Base-by-base conservation (phyloP, 2,113 vertebrate species). In the Prunella himalayana region DNA sequence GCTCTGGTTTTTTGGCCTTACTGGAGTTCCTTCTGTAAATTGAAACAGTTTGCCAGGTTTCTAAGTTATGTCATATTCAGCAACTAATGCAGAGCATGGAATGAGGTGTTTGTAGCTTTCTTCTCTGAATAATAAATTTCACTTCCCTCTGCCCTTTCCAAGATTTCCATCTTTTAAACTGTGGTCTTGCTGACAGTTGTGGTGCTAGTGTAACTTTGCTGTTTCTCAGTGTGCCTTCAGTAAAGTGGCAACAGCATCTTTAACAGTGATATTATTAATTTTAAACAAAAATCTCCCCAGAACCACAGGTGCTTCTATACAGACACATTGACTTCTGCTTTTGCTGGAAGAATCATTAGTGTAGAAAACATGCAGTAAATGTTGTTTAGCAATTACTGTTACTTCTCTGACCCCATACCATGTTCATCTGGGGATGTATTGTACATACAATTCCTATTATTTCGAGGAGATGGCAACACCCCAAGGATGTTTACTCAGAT, bases 401-500 rank as follows among this genome's bases (percentile, higher is more conserved):
- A 60, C 49, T 84, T 56, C 86, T 91, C 82, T 90, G 77, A 81
- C 54, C 23, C 77, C 50, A 68, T 57, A 94, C 77, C 28, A 4
- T 22, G 80, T 83, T 88, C 31, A 60, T 77, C 68, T 76, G 41
- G 68, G 60, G 59, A 57, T 53, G 13, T 81, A 82, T 70, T 88
- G 69, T 93, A 76, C 79, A 77, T 88, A 91, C 61, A 90, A 35
- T 86, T 69, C 41, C 69, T 87, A 88, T 97, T 96, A 57, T 94
- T 86, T 63, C 13, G 2, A 49, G 82, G 51, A 42, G 53, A 94
- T 93, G 92, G 91, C 92, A 96, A 94, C 96, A 85, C 73, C 94
- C 89, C 94, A 88, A 69, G 93, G 94, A 92, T 83, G 82, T 92
- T 94, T 90, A 95, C 86, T 77, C 47, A 60, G 86, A 77, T 49